Evolutionary conservation across 2,797 vertebrate species (phyloP).

Genomic region (Uromys caudimaculatus): DNA sequence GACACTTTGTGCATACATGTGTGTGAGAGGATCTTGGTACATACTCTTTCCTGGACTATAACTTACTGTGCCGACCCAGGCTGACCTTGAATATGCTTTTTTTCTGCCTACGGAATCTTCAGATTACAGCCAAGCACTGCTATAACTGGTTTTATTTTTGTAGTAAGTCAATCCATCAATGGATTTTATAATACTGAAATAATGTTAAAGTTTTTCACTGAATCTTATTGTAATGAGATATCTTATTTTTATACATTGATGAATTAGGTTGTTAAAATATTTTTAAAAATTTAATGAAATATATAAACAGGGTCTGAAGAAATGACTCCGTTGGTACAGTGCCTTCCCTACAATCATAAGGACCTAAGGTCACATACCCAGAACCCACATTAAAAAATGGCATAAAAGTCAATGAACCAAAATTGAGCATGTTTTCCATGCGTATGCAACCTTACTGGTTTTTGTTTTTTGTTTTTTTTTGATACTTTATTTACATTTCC

Average conservation of each 20-base stretch:
- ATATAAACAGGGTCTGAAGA: background rate
- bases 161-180: background rate
- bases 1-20: background rate
- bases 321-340: background rate
- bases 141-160: background rate
- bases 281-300: background rate
- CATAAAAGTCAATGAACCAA: background rate
- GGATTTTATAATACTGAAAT: background rate
- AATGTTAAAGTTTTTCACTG: background rate
- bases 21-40: background rate
- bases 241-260: background rate
- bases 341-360: background rate
- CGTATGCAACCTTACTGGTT: background rate
- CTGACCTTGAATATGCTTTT: background rate
- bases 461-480: no score
- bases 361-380: background rate
- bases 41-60: background rate
- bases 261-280: background rate
- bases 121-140: background rate
- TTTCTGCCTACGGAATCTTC: background rate
- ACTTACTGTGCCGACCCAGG: background rate
- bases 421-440: background rate
- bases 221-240: background rate
- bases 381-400: background rate
- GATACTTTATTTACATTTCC: no score